These are phyloP conservation scores for Pipistrellus pipistrellus DNA, from an alignment of 2,797 vertebrate species.

Conservation along the genomic window DNA sequence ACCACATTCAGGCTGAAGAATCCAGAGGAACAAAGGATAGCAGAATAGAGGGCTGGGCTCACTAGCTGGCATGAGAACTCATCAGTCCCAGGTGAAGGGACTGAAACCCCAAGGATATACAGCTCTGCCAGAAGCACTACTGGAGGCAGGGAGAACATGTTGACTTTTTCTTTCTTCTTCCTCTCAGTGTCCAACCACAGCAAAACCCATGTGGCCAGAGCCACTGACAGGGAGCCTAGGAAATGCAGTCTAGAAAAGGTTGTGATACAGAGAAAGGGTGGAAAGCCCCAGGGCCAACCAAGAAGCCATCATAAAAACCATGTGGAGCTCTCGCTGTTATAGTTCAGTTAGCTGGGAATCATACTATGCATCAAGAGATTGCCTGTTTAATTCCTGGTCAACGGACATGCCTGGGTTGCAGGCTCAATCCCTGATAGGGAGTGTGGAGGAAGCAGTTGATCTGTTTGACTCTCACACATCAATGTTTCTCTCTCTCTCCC, in stretches of 20 bases:
- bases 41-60: not conserved
- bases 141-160: no score
- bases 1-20: not conserved
- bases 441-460: not conserved
- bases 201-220: not conserved
- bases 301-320: not conserved
- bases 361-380: not conserved
- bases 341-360: not conserved
- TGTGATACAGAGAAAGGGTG: not conserved
- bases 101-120: not conserved
- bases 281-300: not conserved
- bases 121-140: not conserved
- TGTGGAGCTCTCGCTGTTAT: not conserved
- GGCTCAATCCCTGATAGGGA: not conserved
- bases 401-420: not conserved
- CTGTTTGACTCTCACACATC: not conserved
- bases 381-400: not conserved
- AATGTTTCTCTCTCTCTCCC: not conserved
- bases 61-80: not conserved
- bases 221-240: not conserved
- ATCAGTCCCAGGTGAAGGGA: not conserved
- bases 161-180: not conserved
- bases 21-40: not conserved
- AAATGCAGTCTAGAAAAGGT: not conserved
- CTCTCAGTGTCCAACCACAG: not conserved